A percentile compares a stretch with the other conserved stretches of the same genome.
Conservation (phyloP, 2,797 vertebrate species). For the Falco novaeseelandiae region DNA sequence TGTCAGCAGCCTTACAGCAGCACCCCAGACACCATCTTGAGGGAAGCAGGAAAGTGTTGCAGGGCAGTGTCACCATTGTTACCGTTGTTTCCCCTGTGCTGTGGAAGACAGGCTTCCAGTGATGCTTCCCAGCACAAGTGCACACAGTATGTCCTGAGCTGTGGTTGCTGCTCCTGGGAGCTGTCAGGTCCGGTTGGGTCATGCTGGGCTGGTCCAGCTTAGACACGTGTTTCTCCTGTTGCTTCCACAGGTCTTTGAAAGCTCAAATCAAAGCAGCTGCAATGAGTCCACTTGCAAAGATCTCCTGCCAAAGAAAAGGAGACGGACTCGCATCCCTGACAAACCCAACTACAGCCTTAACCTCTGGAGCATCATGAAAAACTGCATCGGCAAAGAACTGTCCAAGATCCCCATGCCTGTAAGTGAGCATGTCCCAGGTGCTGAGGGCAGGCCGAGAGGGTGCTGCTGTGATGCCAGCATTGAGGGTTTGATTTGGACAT, state of each 20-base stretch:
- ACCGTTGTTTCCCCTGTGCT: accelerated
- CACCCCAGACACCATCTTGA: background rate
- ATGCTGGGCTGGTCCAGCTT: background rate
- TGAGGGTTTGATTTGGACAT: background rate
- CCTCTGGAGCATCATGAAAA: constrained; percentile 87
- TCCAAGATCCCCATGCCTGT: constrained; percentile 86
- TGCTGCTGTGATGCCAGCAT: accelerated
- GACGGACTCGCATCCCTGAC: constrained; percentile 78
- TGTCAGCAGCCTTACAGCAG: background rate
- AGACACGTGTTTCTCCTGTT: background rate
- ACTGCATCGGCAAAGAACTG: constrained; percentile 84
- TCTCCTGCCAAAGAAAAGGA: constrained; percentile 68
- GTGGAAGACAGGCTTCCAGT: background rate
- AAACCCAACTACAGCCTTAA: constrained; percentile 87
- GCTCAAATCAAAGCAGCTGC: constrained; percentile 62
- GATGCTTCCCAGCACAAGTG: background rate
- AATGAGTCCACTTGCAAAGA: constrained; percentile 51
- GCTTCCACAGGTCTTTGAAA: constrained; percentile 73
- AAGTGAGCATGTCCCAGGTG: background rate
- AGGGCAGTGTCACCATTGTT: accelerated
- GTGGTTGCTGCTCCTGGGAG: background rate
- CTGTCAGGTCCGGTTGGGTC: background rate
- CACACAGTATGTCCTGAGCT: background rate
- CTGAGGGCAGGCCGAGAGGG: background rate
- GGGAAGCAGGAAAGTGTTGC: background rate